Percentiles rank a stretch among this genome's conserved stretches.
Evolutionary conservation across 2,888 invertebrate genomes (phyloP).

Genomic region (Linnaemya vulpina): DNA sequence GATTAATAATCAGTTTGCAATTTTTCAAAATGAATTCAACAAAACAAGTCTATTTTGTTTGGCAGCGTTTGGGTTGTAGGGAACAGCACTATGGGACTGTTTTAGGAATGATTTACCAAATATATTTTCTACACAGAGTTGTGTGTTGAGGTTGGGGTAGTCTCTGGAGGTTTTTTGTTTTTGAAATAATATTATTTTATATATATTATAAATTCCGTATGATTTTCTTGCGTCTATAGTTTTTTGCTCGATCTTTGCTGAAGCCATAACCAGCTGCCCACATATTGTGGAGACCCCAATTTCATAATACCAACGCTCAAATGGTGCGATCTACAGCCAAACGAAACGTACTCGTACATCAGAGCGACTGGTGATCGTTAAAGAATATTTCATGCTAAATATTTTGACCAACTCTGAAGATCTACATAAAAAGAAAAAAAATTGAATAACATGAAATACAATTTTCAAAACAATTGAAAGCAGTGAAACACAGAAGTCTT

Average conservation of each 20-base stretch:
- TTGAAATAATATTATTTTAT: neutral
- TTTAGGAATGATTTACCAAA: no score
- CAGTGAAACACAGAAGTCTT: conserved; percentile 41
- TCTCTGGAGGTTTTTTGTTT: no score
- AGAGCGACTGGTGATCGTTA: conserved; percentile 54
- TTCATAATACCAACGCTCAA: conserved; percentile 11
- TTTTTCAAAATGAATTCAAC: no score
- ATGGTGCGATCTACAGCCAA: neutral
- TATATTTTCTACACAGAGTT: no score
- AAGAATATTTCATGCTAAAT: conserved; percentile 66
- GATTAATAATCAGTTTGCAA: no score
- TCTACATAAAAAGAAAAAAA: neutral
- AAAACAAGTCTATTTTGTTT: no score
- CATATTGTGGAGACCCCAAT: conserved; percentile 48
- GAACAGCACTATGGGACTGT: no score
- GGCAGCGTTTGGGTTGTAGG: no score
- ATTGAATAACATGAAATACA: no score
- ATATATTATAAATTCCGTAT: conserved; percentile 34
- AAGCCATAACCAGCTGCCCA: conserved; percentile 61
- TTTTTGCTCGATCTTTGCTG: neutral
- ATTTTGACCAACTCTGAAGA: conserved; percentile 58
- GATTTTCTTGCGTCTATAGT: neutral
- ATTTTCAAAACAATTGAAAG: conserved; percentile 25
- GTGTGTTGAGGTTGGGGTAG: no score
- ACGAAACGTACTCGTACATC: neutral